A percentile compares a stretch with the other conserved stretches of the same genome.
These are phyloP conservation scores for Hemicrepidius hirtus DNA, from an alignment of 2,888 invertebrate species.

Conservation along the genomic window DNA sequence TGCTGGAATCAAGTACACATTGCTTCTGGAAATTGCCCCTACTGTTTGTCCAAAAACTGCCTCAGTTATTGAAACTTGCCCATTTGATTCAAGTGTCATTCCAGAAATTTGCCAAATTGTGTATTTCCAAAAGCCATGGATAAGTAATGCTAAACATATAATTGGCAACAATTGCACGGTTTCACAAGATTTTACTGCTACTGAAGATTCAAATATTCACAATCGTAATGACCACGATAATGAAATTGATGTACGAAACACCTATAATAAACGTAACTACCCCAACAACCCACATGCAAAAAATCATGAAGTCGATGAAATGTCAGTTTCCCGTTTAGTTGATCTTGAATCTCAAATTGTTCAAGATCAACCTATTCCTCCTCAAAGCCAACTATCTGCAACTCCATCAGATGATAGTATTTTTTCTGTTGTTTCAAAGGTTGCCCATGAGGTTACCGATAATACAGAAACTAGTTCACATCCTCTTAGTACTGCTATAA, in stretches of 20 bases:
- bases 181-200: conserved; percentile 72
- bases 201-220: conserved; percentile 7
- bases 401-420: conserved; percentile 16
- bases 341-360: conserved; percentile 68
- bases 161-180: conserved; percentile 80
- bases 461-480: conserved; percentile 5
- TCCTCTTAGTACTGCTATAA: neutral
- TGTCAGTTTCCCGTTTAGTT: conserved; percentile 58
- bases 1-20: conserved; percentile 76
- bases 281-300: conserved; percentile 10
- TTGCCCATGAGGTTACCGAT: neutral
- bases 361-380: conserved; percentile 3
- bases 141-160: conserved; percentile 77
- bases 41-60: conserved; percentile 70
- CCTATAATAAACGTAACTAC: conserved; percentile 33
- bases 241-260: conserved; percentile 63
- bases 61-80: conserved; percentile 63
- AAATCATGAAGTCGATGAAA: conserved; percentile 59
- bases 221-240: conserved; percentile 65
- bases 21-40: conserved; percentile 74
- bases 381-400: neutral
- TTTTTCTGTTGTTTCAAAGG: conserved; percentile 13
- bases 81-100: conserved; percentile 58
- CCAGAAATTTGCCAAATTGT: conserved; percentile 76
- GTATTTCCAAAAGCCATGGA: conserved; percentile 81